These are phyloP conservation scores for Drosophila ezoana DNA, from an alignment of 2,888 invertebrate species.

Conservation along the genomic window DNA sequence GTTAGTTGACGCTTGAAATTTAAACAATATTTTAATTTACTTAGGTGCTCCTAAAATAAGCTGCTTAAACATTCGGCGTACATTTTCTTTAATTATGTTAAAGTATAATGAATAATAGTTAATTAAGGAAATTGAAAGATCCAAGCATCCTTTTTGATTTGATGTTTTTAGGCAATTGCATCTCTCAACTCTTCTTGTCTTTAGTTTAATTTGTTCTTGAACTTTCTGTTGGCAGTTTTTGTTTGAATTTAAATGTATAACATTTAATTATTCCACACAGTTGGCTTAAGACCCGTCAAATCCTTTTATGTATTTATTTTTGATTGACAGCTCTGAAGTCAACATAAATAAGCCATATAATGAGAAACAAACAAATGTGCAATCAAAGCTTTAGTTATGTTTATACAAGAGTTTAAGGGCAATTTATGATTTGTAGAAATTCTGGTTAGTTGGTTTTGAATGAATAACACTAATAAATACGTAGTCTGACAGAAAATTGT, in stretches of 20 bases:
- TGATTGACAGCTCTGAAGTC: slow-evolving; percentile 9
- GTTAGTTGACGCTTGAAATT: background rate
- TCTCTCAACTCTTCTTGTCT: background rate
- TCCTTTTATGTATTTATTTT: slow-evolving; percentile 16
- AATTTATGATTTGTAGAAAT: background rate
- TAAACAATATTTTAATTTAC: slow-evolving; percentile 1
- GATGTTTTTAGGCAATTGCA: background rate
- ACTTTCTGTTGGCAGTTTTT: slow-evolving; percentile 15
- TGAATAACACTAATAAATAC: background rate
- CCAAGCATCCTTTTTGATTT: background rate
- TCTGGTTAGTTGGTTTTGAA: slow-evolving; percentile 11
- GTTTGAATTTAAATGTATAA: slow-evolving; percentile 12
- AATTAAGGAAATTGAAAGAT: no score
- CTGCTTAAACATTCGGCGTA: background rate
- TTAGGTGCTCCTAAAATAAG: background rate
- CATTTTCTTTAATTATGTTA: no score
- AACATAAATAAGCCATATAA: slow-evolving; percentile 34
- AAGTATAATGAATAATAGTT: no score
- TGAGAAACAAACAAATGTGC: slow-evolving; percentile 8
- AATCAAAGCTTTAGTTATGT: background rate
- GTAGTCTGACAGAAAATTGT: background rate
- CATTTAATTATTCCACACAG: slow-evolving; percentile 26
- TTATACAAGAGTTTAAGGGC: background rate
- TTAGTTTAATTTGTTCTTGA: slow-evolving; percentile 5
- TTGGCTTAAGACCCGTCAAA: slow-evolving; percentile 5